Evolutionary conservation across 1,140 invertebrate genomes (phyloP), one percentile per base, ranked within the genome.

Genomic region (Brachionus angularis): DNA sequence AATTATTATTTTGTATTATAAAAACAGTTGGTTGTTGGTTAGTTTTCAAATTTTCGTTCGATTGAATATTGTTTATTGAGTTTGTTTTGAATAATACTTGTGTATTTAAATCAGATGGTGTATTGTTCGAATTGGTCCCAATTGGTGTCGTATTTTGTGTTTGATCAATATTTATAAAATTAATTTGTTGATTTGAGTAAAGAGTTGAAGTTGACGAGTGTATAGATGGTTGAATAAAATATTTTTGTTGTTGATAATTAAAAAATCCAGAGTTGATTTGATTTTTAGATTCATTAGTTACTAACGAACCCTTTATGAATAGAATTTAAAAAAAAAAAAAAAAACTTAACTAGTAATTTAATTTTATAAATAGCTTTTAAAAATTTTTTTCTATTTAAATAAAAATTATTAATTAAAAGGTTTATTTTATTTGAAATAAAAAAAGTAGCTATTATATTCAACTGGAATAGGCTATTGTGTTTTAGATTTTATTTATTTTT

Each of bases 151-250:
- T n/a, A n/a, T n/a, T n/a, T n/a, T n/a, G n/a, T 7, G 34, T 39
- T 39, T 58, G 36, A 3, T 58, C 34, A 16, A 29, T 58, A 10
- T 34, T 34, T 23, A 39, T n/a, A n/a, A n/a, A n/a, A n/a, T n/a
- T n/a, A n/a, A n/a, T n/a, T n/a, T n/a, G 8, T 58, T 58, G 53
- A 58, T 58, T 58, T 39, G 53, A 58, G 7, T 18, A 58, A 18
- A 58, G 39, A 18, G 53, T 58, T 10, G 53, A 12, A 58, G 34
- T 58, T 21, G 53, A 58, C n/a, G 53, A 58, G 39, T 23, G 39
- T 39, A 58, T 39, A 23, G 33, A 58, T 58, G 53, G 53, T 58
- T 58, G 53, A 29, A 21, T 58, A 58, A 14, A 58, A 58, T 58
- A 39, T 36, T 4, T 31, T 39, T 58, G 53, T n/a, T n/a, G n/a